Evolutionary conservation across 2,113 vertebrate species (phyloP).

Genomic region (Oxygymnocypris stewartii): DNA sequence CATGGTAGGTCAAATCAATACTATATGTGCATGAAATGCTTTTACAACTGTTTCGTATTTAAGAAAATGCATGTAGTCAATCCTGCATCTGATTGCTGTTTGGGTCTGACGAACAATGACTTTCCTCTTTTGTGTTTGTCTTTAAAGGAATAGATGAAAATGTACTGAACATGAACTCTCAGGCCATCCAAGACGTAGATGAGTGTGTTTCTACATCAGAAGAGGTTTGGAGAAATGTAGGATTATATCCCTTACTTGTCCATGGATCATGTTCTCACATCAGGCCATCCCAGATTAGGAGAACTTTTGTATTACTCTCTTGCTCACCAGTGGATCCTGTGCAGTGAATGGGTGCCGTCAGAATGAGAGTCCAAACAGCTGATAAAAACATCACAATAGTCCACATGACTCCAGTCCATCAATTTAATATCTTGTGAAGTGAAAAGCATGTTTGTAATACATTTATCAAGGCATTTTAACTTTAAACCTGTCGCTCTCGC

Average conservation of each 20-base stretch:
- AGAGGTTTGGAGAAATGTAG: background rate
- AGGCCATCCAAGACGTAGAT: background rate
- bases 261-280: no score
- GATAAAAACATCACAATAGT: background rate
- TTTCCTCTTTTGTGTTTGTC: background rate
- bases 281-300: no score
- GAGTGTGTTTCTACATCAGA: background rate
- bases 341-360: background rate
- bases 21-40: background rate
- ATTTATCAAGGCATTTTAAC: no score
- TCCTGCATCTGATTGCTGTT: background rate
- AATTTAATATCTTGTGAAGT: background rate
- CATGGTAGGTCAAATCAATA: background rate
- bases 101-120: background rate
- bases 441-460: no score
- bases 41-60: background rate
- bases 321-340: background rate
- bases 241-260: no score
- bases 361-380: background rate
- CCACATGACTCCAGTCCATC: background rate
- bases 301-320: no score
- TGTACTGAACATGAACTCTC: background rate
- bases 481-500: no score
- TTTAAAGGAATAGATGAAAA: background rate
- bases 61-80: background rate